Evolutionary conservation across 2,797 vertebrate species (phyloP).

Genomic region (Rhabdophis nuchalis): DNA sequence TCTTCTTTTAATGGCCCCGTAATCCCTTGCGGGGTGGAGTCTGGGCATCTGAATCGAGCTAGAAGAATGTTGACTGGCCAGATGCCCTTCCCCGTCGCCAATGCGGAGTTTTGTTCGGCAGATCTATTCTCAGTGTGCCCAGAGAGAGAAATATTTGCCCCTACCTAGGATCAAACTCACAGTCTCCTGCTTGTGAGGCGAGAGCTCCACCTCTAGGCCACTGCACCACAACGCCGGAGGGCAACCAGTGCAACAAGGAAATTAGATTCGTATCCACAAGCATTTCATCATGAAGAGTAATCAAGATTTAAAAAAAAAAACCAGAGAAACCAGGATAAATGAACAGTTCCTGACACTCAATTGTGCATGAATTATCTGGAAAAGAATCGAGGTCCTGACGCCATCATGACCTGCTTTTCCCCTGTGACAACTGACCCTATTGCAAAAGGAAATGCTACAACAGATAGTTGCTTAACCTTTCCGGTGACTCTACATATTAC

Average conservation of each 20-base stretch:
- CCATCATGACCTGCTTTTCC: too few species aligned
- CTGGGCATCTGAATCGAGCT: too few species aligned
- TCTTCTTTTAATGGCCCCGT: too few species aligned
- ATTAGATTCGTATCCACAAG: background rate
- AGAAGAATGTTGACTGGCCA: too few species aligned
- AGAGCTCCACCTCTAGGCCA: too few species aligned
- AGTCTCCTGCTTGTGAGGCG: too few species aligned
- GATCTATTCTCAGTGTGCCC: too few species aligned
- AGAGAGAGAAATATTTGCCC: too few species aligned
- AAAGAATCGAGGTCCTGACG: background rate
- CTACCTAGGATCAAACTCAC: too few species aligned
- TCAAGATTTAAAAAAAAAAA: background rate
- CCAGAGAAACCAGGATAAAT: background rate
- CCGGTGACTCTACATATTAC: background rate
- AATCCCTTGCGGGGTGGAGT: too few species aligned
- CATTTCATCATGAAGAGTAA: background rate
- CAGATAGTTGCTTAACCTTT: background rate
- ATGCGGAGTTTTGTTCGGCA: too few species aligned
- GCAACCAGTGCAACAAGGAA: background rate
- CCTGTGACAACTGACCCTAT: background rate
- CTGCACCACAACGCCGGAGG: background rate
- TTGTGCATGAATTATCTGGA: background rate
- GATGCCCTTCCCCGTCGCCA: too few species aligned
- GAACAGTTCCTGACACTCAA: background rate
- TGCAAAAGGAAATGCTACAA: background rate